Percentiles rank a stretch among this genome's conserved stretches.
phyloP scores from a whole-genome alignment of 1,140 invertebrate species.

The Drosophila nigrodunni region DNA sequence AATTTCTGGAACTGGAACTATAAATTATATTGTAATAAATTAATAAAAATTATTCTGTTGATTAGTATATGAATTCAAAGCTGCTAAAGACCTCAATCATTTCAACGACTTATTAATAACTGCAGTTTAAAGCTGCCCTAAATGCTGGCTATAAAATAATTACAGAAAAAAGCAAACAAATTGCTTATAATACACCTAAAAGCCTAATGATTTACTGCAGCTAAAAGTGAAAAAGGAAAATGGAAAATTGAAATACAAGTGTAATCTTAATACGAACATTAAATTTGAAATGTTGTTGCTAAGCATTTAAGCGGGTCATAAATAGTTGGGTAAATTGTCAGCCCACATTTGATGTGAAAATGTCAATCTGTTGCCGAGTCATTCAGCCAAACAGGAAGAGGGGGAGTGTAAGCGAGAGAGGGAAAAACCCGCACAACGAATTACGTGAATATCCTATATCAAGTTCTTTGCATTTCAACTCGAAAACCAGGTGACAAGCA shows the following conservation, averaged over 20 bases:
- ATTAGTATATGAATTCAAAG: no score
- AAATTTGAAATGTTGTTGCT: constrained; percentile 21
- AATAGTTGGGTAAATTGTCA: constrained; percentile 47
- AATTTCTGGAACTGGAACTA: no score
- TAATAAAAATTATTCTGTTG: no score
- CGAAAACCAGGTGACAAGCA: constrained; percentile 64
- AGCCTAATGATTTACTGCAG: not conserved
- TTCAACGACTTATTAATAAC: no score
- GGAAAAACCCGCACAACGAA: constrained; percentile 53
- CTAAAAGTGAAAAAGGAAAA: not conserved
- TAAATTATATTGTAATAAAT: no score
- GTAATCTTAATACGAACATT: constrained; percentile 6
- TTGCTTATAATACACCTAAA: no score
- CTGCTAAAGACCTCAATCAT: no score
- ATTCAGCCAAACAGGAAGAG: constrained; percentile 12
- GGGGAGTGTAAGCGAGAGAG: not conserved
- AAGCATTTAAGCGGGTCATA: constrained; percentile 18
- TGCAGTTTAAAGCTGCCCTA: no score
- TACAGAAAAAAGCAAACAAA: no score
- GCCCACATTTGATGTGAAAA: constrained; percentile 60
- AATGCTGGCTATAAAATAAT: no score
- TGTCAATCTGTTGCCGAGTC: constrained; percentile 68
- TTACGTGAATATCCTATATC: constrained; percentile 66
- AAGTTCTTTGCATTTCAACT: constrained; percentile 60
- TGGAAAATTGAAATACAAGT: not conserved